Base-by-base conservation (phyloP, 2,797 vertebrate genomes). In the Channallabes apus region DNA sequence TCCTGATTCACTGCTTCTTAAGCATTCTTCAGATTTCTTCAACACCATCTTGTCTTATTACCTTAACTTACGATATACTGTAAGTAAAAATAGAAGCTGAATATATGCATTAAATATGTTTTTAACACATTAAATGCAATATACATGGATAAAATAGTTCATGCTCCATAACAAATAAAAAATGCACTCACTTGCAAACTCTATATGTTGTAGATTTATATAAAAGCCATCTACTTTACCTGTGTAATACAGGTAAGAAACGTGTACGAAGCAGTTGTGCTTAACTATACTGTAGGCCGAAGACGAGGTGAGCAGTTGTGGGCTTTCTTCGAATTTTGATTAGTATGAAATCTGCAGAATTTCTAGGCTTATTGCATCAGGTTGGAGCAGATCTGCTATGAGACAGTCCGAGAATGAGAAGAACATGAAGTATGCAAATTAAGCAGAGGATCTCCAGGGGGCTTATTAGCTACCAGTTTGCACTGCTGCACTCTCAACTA, bases 381-480 rank as follows among this genome's bases (percentile, higher is more conserved):
- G 29, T 56, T 58, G 18, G 7, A 58, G 51, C 4, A 4, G 73
- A 8, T 76, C 46, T 32, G 27, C 27, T 76, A 24, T 1, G 20
- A 38, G 56, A 59, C 20, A 35, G 20, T 3, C 32, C 0, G 76
- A 59, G 20, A 61, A 61, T 4, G 76, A 32, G 73, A 78, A 6
- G 46, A 27, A 54, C 46, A 29, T 3, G n/a, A 54, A 20, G 69
- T 83, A 62, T 51, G 69, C 6, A 73, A 62, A 51, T 41, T 18
- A 46, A 41, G 17, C 15, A 62, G 32, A 62, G 20, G 56, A 46
- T 75, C 69, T 62, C 24, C 58, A n/a, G 58, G 58, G 56, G 81
- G 35, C 75, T 83, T 35, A 77, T 76, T 83, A 56, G 71, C 41
- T 41, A 29, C 5, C 59, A 65, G 82, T 15, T n/a, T 73, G 24